Evolutionary conservation across 2,797 vertebrate genomes (phyloP).

Genomic region (Sylvia borin): DNA sequence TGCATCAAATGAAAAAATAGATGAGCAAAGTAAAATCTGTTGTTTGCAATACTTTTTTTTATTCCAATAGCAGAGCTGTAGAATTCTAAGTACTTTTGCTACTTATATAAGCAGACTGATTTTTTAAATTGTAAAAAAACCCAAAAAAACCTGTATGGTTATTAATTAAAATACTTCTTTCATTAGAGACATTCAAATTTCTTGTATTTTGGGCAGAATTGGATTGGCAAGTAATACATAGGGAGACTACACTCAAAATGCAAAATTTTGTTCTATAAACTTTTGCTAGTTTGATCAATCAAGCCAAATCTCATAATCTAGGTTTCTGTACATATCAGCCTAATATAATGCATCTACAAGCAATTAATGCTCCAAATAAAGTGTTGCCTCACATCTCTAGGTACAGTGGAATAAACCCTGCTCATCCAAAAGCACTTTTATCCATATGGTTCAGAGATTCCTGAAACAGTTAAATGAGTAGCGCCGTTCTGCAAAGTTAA

Average conservation of each 20-base stretch:
- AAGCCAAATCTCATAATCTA: not conserved
- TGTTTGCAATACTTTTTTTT: not conserved
- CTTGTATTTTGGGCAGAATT: not conserved
- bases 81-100: not conserved
- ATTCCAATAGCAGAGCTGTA: not conserved
- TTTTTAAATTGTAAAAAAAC: not conserved
- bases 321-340: not conserved
- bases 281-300: accelerated
- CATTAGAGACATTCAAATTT: not conserved
- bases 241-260: not conserved
- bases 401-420: not conserved
- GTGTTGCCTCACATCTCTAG: not conserved
- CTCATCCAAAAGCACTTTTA: not conserved
- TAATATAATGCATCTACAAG: not conserved
- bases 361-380: not conserved
- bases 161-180: not conserved
- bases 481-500: accelerated
- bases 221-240: not conserved
- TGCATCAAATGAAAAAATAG: not conserved
- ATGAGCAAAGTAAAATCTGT: not conserved
- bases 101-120: not conserved
- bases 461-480: not conserved
- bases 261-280: not conserved
- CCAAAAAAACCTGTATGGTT: not conserved
- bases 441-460: not conserved